Conservation (phyloP, 1,140 invertebrate genomes). For the Drosophila tsacasi region DNA sequence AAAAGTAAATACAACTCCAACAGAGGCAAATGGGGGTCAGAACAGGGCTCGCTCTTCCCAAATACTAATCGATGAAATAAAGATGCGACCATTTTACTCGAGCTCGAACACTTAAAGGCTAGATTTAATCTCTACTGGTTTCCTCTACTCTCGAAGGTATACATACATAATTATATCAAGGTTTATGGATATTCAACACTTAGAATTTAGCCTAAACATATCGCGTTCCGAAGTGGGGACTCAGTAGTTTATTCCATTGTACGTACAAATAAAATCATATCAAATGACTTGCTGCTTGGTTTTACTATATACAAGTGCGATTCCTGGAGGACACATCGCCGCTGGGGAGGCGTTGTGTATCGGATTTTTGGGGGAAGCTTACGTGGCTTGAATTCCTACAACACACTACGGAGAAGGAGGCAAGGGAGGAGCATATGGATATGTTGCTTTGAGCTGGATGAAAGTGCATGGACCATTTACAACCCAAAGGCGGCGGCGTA, state of each 20-base stretch:
- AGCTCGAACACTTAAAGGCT: conserved; percentile 48
- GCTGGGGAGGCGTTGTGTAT: not conserved
- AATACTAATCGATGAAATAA: conserved; percentile 40
- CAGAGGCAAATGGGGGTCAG: conserved; percentile 31
- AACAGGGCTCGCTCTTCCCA: conserved; percentile 20
- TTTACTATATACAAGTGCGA: conserved; percentile 61
- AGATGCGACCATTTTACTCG: conserved; percentile 27
- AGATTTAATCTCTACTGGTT: conserved; percentile 60
- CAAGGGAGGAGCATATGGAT: conserved; percentile 18
- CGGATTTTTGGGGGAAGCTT: conserved; percentile 16
- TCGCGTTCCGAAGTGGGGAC: conserved; percentile 37
- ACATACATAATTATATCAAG: conserved; percentile 46
- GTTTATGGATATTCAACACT: conserved; percentile 77
- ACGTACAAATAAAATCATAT: conserved; percentile 69
- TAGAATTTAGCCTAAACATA: conserved; percentile 66
- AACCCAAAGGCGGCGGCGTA: conserved; percentile 71
- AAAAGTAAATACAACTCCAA: conserved; percentile 82
- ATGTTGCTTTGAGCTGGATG: too few relatives aligned
- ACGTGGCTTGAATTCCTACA: conserved; percentile 16
- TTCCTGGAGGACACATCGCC: conserved; percentile 31
- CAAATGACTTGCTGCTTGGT: conserved; percentile 68
- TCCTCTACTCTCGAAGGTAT: conserved; percentile 30
- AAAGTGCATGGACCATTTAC: too few relatives aligned
- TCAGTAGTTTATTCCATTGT: conserved; percentile 44
- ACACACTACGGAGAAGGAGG: conserved; percentile 10